Evolutionary conservation across 2,888 invertebrate genomes (phyloP), one percentile per base, ranked within the genome.

Genomic region (Ommatoiulus sabulosus): DNA sequence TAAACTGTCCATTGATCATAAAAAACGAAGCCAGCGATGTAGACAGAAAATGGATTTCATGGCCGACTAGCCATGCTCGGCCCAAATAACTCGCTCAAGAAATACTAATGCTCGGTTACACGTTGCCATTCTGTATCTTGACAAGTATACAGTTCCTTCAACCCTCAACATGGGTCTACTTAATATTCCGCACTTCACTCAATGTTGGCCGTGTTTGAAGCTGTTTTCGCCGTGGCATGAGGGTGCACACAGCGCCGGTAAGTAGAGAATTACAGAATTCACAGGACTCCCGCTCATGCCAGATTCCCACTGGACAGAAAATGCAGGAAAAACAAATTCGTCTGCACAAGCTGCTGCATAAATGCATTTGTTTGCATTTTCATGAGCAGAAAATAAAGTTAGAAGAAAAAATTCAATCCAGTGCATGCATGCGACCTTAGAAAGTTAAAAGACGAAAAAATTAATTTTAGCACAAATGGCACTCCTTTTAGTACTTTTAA

Each of bases 1-100:
- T 72, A 72, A 72, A 72, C 72, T 72, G 72, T 72, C 72, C 72
- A 72, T 72, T 72, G 72, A 72, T 72, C 72, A 72, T 72, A 72
- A 72, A 20, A 72, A 72, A 72, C 20, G 72, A 72, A 72, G 72
- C 72, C 72, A 72, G 72, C 24, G 24, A 72, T 72, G 72, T 72
- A 72, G 72, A 72, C 72, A 72, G 72, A 72, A 72, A 72, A 72
- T 72, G 72, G 72, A 72, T 72, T 72, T 72, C 72, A 72, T 72
- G 72, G 72, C 72, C 20, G 72, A 72, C 72, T 72, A 20, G 72
- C 72, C 24, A 20, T 72, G 72, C 72, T 72, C 10, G 20, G 72
- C 72, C 72, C 72, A 20, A 72, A 72, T 72, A 72, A 72, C 72
- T 72, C 72, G 24, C 24, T 72, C 20, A 20, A 63, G 15, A 63